Base-by-base conservation (phyloP, 30 jellyfish, hydroid and myxozoan species). In the Sanderia malayensis region DNA sequence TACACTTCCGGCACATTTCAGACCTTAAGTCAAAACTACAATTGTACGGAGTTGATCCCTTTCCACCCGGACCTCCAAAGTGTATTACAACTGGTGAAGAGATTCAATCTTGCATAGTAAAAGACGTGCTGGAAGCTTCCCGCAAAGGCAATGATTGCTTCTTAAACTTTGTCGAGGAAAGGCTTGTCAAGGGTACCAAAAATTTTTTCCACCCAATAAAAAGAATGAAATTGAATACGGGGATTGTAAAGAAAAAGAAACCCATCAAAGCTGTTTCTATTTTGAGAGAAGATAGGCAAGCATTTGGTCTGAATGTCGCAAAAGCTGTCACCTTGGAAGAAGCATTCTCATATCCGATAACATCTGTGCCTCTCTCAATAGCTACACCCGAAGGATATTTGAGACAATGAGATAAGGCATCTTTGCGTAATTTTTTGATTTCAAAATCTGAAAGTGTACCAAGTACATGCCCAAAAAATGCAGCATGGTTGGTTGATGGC, bases 401-500 rank as follows among this genome's bases (percentile, higher is more conserved):
- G 52, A 37, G 52, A 37, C 52, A 37, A 37, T 37, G 10, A 37
- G 52, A 37, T 37, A 37, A 37, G 52, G 52, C 52, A 37, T 4
- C 52, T 37, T 37, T 37, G 52, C 52, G 52, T 37, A 37, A 37
- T 37, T 37, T 37, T 37, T 37, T 37, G 52, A 37, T 37, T 37
- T 37, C 52, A 13, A 37, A 37, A 37, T 37, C 52, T 37, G 52
- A 13, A 37, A 13, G 52, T 37, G 52, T 37, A 37, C 13, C 52
- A 37, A 37, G 52, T 37, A 37, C 52, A 37, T 37, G 52, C 52
- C 52, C 52, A 37, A 37, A 37, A 37, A 6, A 37, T 37, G 52
- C 52, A 37, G 52, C 52, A 37, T 37, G 52, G 52, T 37, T 37
- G 52, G 52, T 37, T 37, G 52, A 37, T 37, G 52, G 52, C 52